Evolutionary conservation across 2,888 invertebrate species (phyloP).

Genomic region (Flabesymbios commensalis): DNA sequence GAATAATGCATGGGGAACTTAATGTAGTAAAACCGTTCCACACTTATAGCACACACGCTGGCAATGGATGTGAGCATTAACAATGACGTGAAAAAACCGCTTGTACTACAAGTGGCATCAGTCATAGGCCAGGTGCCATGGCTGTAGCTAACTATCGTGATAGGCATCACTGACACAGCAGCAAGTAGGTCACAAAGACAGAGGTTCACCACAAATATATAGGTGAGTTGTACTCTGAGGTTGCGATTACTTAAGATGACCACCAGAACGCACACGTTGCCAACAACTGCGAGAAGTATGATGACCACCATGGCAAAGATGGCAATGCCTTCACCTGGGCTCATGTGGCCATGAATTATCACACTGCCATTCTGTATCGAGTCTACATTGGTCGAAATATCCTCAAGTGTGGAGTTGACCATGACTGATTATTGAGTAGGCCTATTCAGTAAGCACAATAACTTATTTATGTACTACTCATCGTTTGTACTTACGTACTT

Average conservation of each 20-base stretch:
- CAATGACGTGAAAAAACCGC: constrained; percentile 29
- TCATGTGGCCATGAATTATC: too few species aligned
- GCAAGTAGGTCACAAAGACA: constrained; percentile 31
- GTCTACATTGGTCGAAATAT: too few species aligned
- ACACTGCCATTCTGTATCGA: too few species aligned
- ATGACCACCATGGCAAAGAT: too few species aligned
- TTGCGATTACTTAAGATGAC: background rate
- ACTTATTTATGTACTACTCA: too few species aligned
- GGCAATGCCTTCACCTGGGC: too few species aligned
- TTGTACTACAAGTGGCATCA: constrained; percentile 15
- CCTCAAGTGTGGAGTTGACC: too few species aligned
- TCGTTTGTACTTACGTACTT: too few species aligned
- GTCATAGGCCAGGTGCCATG: constrained; percentile 19
- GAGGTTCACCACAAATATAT: constrained; percentile 34
- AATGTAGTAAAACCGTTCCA: constrained; percentile 37
- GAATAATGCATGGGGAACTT: constrained; percentile 36
- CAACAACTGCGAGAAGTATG: background rate
- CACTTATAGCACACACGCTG: constrained; percentile 32
- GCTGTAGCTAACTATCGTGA: constrained; percentile 22
- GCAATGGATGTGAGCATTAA: constrained; percentile 30
- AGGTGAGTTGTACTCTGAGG: background rate
- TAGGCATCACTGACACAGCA: constrained; percentile 25
- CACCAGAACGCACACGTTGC: background rate
- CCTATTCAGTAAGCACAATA: too few species aligned
- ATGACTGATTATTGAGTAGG: too few species aligned